Evolutionary conservation across 2,888 invertebrate genomes (phyloP).

Genomic region (Sminthurides aquaticus): DNA sequence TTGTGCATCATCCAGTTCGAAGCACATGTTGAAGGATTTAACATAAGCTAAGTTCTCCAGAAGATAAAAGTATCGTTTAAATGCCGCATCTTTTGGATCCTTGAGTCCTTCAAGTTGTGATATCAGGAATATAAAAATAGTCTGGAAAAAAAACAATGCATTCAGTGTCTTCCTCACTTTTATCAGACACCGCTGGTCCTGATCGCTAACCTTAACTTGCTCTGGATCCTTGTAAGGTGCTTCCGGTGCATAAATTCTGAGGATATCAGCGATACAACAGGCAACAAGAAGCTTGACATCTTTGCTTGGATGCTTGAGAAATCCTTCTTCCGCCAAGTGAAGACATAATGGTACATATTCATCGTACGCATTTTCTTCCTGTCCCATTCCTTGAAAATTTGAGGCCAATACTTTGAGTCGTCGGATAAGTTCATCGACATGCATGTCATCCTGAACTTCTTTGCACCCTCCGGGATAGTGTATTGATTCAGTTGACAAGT

Average conservation of each 20-base stretch:
- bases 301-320: constrained; percentile 76
- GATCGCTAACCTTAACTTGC: constrained; percentile 62
- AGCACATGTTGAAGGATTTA: constrained; percentile 97
- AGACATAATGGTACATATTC: constrained; percentile 85
- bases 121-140: constrained; percentile 88
- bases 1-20: constrained; percentile 93
- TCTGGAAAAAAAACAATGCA: constrained; percentile 50
- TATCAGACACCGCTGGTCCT: background rate
- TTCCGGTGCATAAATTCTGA: constrained; percentile 93
- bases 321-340: constrained; percentile 86
- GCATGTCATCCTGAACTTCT: constrained; percentile 87
- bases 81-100: constrained; percentile 94
- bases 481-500: constrained; percentile 50
- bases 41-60: constrained; percentile 94
- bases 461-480: constrained; percentile 91
- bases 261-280: constrained; percentile 94
- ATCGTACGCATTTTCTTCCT: constrained; percentile 89
- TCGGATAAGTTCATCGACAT: constrained; percentile 89
- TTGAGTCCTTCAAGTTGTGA: constrained; percentile 86
- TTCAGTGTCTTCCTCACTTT: too few relatives aligned
- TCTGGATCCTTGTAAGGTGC: constrained; percentile 95
- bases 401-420: constrained; percentile 89
- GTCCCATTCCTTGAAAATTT: constrained; percentile 90
- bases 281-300: constrained; percentile 92
- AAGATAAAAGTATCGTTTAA: constrained; percentile 94